Conservation (phyloP, 2,113 vertebrate species). For the Tapirus terrestris region DNA sequence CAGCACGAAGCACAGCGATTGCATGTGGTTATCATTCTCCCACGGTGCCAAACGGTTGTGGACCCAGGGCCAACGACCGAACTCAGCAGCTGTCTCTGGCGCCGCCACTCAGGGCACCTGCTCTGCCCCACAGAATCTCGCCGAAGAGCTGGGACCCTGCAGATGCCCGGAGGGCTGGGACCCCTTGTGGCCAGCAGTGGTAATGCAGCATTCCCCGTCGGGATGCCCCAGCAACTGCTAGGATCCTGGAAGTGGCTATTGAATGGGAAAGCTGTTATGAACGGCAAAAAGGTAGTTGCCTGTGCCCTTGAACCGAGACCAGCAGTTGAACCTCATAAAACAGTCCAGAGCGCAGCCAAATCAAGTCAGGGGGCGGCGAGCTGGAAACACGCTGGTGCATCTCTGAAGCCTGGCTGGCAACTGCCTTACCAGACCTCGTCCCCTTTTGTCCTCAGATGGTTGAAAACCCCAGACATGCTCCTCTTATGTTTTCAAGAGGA, state of each 20-base stretch:
- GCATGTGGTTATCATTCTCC: fast-evolving
- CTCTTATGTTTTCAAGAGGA: background rate
- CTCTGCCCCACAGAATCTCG: fast-evolving
- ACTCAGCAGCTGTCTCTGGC: background rate
- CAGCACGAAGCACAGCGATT: background rate
- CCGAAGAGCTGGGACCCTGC: background rate
- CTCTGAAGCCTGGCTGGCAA: background rate
- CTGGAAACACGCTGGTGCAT: background rate
- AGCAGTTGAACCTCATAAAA: background rate
- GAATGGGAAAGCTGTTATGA: fast-evolving
- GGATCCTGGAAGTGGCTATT: background rate
- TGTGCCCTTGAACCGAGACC: background rate
- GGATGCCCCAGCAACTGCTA: fast-evolving
- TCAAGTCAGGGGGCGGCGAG: background rate
- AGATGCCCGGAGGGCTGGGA: background rate
- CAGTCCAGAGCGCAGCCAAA: background rate
- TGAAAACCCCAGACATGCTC: background rate
- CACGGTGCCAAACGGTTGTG: background rate
- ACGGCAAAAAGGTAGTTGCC: background rate
- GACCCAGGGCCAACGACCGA: fast-evolving
- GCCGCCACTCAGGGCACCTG: background rate
- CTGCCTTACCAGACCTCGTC: background rate
- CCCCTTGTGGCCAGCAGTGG: slow-evolving; percentile 10
- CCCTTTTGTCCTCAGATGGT: fast-evolving
- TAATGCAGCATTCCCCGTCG: background rate